Conservation (phyloP, 37 sponge, comb jelly and placozoan species). For the Axinella damicornis region DNA sequence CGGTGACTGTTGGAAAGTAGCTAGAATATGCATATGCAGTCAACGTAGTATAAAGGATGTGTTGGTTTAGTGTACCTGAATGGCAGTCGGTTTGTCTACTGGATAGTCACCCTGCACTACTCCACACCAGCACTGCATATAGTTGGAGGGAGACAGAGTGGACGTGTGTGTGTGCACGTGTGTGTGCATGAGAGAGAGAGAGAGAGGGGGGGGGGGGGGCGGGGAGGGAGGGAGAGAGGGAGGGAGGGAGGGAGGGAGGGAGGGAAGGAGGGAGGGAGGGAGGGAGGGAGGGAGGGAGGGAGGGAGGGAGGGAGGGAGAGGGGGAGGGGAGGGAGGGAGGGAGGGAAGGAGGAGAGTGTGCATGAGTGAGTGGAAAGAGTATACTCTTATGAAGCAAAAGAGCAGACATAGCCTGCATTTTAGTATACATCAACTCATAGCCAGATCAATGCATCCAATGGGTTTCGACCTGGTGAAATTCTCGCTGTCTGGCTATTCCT, state of each 20-base stretch:
- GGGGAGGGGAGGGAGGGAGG: neutral
- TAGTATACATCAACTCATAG: no score
- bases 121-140: conserved; percentile 52
- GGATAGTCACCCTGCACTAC: conserved; percentile 54
- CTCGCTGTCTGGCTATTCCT: conserved; percentile 47
- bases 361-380: no score
- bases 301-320: neutral
- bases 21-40: no score
- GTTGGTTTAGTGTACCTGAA: conserved; percentile 36
- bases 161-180: no score
- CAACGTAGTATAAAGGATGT: no score
- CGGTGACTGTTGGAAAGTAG: no score
- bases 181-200: neutral
- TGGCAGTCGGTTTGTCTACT: conserved; percentile 11
- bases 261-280: neutral
- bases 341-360: no score
- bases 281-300: neutral
- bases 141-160: neutral
- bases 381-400: no score
- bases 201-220: neutral
- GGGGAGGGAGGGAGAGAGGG: no score
- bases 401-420: no score
- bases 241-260: neutral
- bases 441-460: no score
- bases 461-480: conserved; percentile 67